Base-by-base conservation (phyloP, 2,888 invertebrate species). In the Stenodera caucasica region DNA sequence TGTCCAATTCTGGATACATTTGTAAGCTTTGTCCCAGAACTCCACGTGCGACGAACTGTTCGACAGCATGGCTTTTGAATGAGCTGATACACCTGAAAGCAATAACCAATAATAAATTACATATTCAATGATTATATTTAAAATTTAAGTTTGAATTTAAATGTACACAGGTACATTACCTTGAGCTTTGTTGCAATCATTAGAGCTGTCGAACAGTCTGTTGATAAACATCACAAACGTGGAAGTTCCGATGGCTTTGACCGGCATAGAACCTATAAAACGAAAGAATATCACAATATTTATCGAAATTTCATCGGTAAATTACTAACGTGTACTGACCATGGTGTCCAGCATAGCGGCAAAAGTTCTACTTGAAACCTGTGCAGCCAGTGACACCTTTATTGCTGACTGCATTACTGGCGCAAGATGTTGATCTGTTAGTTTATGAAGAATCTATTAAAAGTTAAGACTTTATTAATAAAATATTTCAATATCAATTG, bases 161-260 rank as follows among this genome's bases (percentile, higher is more conserved):
- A n/a, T n/a, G n/a, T n/a, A n/a, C n/a, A n/a, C 26, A 4, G 26
- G 5, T 26, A 26, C 2, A 26, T 26, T 26, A 26, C 26, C 26
- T 26, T 5, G 3, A 26, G 5, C 26, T 4, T 26, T 26, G 3
- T 4, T 26, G 2, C 5, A 8, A 8, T 45, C 55, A 40, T 55
- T 55, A 3, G 45, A 55, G 0, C 26, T 55, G 8, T 55, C 55
- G 11, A 55, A 55, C 14, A 55, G 45, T 9, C 9, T 6, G 8
- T 53, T 18, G 1, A 53, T 14, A 11, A 29, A 53, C 33, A 33
- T 53, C 53, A 53, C 40, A 14, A 40, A 40, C 9, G 40, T 53
- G 11, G 53, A 30, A 33, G 53, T 53, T 15, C 33, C 53, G 23
- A 33, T 23, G 33, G 15, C 53, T 11, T 23, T 9, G 5, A 26